Conservation (phyloP, 2,888 invertebrate genomes). For the Abrostola tripartita region DNA sequence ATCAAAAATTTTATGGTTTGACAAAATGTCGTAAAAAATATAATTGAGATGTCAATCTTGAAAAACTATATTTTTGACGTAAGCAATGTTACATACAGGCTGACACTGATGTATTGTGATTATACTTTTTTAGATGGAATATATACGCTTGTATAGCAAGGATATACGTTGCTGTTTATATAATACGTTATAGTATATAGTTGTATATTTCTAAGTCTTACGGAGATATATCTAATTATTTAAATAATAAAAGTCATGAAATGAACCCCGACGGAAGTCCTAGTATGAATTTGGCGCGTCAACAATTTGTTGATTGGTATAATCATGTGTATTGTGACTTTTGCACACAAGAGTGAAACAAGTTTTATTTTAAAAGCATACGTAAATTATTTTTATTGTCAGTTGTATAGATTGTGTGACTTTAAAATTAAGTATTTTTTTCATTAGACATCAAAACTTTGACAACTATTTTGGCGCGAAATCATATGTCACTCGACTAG, state of each 20-base stretch:
- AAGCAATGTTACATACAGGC: constrained; percentile 26
- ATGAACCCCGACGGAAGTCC: constrained; percentile 14
- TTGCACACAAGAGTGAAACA: too few relatives aligned
- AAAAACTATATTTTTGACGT: background rate
- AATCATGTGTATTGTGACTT: too few relatives aligned
- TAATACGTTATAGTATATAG: constrained; percentile 48
- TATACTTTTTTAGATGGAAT: constrained; percentile 50
- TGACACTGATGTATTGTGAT: constrained; percentile 43
- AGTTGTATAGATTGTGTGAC: too few relatives aligned
- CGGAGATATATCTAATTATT: constrained; percentile 24
- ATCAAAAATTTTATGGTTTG: too few relatives aligned
- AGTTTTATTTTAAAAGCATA: too few relatives aligned
- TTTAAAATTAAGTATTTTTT: too few relatives aligned
- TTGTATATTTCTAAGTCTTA: constrained; percentile 50
- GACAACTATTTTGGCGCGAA: background rate
- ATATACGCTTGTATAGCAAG: constrained; percentile 53
- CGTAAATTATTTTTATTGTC: too few relatives aligned
- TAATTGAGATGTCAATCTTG: too few relatives aligned
- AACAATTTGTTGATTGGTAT: background rate
- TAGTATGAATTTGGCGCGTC: background rate
- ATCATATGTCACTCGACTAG: background rate
- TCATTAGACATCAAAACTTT: background rate
- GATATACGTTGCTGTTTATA: constrained; percentile 54
- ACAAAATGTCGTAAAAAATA: too few relatives aligned
- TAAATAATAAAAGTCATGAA: constrained; percentile 19